These are phyloP conservation scores for Temnothorax longispinosus DNA, from an alignment of 1,140 invertebrate species.

Conservation along the genomic window DNA sequence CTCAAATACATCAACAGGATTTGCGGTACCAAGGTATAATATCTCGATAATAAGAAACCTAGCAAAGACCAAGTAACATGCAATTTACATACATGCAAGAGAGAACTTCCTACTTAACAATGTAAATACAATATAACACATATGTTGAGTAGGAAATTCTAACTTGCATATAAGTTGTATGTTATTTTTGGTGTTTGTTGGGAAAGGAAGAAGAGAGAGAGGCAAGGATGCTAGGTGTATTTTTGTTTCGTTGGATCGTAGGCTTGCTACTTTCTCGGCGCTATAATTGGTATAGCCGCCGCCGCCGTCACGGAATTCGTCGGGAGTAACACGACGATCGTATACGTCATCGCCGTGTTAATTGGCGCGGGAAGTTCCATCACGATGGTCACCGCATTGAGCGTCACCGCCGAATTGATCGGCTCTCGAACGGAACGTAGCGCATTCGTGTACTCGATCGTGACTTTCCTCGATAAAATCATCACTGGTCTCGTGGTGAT, in stretches of 20 bases:
- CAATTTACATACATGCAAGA: no score
- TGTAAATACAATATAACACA: no score
- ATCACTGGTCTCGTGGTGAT: conserved; percentile 95
- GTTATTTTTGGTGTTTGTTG: no score
- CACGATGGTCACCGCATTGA: conserved; percentile 95
- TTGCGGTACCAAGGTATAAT: conserved; percentile 87
- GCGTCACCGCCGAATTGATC: conserved; percentile 96
- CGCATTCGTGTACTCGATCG: conserved; percentile 96
- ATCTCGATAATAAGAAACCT: conserved; percentile 81
- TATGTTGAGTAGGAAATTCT: no score
- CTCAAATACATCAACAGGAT: conserved; percentile 89
- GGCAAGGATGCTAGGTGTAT: background rate
- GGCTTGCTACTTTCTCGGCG: conserved; percentile 81
- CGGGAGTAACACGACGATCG: conserved; percentile 68
- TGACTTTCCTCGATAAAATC: conserved; percentile 97
- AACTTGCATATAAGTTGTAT: no score
- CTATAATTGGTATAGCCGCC: conserved; percentile 80
- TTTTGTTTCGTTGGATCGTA: conserved; percentile 32
- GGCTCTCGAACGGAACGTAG: conserved; percentile 94
- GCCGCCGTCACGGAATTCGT: conserved; percentile 79
- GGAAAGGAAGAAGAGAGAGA: no score
- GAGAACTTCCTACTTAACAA: no score
- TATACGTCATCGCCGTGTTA: conserved; percentile 82
- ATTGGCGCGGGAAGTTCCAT: conserved; percentile 94
- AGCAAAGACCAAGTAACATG: no score